Percentiles rank a stretch among this genome's conserved stretches.
Conservation (phyloP, 1,140 invertebrate genomes). For the Diplogasteroides magnus region DNA sequence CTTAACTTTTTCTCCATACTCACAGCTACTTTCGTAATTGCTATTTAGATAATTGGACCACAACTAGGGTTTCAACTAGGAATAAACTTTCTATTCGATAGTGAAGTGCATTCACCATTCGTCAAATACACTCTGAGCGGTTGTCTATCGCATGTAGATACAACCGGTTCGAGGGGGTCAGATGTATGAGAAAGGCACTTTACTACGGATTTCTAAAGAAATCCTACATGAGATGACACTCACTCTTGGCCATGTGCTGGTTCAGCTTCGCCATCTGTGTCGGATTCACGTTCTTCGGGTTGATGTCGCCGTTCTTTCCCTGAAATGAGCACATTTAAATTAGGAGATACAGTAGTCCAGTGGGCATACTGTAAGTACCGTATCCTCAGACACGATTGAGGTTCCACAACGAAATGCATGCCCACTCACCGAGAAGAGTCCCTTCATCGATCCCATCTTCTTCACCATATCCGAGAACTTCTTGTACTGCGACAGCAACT, state of each 20-base stretch:
- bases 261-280: constrained; percentile 97
- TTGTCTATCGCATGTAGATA: no score
- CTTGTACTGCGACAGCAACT: constrained; percentile 93
- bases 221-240: no score
- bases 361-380: not conserved
- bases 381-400: not conserved
- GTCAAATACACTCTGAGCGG: no score
- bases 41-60: no score
- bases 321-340: constrained; percentile 28
- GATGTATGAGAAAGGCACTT: no score
- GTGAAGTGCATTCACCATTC: no score
- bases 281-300: constrained; percentile 92
- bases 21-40: no score
- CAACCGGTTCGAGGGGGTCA: no score
- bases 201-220: no score
- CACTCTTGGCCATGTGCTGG: constrained; percentile 94
- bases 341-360: not conserved
- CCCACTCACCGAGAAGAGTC: constrained; percentile 75
- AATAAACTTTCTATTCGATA: no score
- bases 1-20: no score
- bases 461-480: constrained; percentile 99
- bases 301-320: constrained; percentile 78
- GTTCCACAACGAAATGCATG: not conserved
- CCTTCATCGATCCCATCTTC: constrained; percentile 99
- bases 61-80: no score